Conservation (phyloP, 2,113 vertebrate species). For the Pseudolaguvia tuberculata region DNA sequence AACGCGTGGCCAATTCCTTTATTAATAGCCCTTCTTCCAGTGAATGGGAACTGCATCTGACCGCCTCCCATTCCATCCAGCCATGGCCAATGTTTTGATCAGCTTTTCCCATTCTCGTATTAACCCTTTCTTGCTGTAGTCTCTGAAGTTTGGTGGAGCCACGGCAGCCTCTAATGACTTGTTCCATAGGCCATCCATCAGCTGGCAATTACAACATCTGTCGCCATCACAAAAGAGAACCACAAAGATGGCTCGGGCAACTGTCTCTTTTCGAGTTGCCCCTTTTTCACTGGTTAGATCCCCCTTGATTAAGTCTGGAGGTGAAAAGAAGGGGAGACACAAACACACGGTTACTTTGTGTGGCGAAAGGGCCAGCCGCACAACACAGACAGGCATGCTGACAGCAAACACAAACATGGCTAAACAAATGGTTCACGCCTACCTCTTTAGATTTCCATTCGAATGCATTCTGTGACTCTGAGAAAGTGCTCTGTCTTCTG, state of each 20-base stretch:
- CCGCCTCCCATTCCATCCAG: constrained; percentile 56
- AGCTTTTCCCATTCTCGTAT: constrained; percentile 50
- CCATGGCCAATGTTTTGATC: constrained; percentile 43
- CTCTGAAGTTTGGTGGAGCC: constrained; percentile 49
- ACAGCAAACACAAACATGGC: constrained; percentile 81
- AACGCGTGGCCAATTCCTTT: constrained; percentile 66
- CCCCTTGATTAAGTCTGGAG: constrained; percentile 62
- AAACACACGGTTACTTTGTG: constrained; percentile 62
- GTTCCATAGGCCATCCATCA: constrained; percentile 74
- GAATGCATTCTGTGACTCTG: constrained; percentile 73
- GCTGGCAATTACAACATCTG: constrained; percentile 81
- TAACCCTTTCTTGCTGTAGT: constrained; percentile 55
- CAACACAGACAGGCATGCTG: constrained; percentile 75
- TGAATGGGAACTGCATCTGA: constrained; percentile 63
- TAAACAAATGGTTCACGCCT: constrained; percentile 80
- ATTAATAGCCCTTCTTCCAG: constrained; percentile 60
- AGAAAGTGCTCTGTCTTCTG: constrained; percentile 72
- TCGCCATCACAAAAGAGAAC: constrained; percentile 65
- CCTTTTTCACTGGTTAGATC: constrained; percentile 53
- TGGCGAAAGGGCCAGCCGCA: constrained; percentile 63
- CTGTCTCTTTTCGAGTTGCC: constrained; percentile 52
- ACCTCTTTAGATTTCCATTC: constrained; percentile 79
- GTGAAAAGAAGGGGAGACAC: constrained; percentile 45
- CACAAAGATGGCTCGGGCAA: constrained; percentile 62
- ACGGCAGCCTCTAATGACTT: constrained; percentile 65